Evolutionary conservation across 2,113 vertebrate genomes (phyloP).

Genomic region (Anguilla japonica): DNA sequence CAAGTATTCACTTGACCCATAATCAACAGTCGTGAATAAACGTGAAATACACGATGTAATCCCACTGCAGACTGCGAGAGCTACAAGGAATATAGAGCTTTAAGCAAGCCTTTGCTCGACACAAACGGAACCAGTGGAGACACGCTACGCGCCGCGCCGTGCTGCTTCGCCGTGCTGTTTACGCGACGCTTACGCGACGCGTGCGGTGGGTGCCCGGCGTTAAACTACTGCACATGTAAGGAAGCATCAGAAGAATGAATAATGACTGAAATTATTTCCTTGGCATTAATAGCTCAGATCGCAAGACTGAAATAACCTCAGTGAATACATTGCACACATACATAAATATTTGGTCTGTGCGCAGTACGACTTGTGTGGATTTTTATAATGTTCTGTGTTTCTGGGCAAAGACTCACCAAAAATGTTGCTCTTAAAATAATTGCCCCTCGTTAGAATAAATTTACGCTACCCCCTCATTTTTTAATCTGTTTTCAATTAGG

Average conservation of each 20-base stretch:
- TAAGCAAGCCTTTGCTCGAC: no score
- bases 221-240: background rate
- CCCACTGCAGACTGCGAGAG: no score
- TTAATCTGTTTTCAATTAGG: background rate
- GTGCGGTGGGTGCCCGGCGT: no score
- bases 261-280: background rate
- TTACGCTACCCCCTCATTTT: background rate
- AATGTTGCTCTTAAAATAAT: background rate
- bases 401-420: background rate
- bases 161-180: no score
- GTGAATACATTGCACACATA: background rate
- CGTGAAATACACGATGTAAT: no score
- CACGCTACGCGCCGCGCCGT: no score
- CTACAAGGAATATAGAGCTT: no score
- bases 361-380: background rate
- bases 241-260: background rate
- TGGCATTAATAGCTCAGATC: background rate
- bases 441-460: background rate
- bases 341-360: background rate
- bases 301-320: background rate
- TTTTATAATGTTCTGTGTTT: background rate
- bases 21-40: no score
- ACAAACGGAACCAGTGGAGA: no score
- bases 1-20: no score
- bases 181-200: no score